Evolutionary conservation across 2,888 invertebrate genomes (phyloP).

Genomic region (Spialia ferax): DNA sequence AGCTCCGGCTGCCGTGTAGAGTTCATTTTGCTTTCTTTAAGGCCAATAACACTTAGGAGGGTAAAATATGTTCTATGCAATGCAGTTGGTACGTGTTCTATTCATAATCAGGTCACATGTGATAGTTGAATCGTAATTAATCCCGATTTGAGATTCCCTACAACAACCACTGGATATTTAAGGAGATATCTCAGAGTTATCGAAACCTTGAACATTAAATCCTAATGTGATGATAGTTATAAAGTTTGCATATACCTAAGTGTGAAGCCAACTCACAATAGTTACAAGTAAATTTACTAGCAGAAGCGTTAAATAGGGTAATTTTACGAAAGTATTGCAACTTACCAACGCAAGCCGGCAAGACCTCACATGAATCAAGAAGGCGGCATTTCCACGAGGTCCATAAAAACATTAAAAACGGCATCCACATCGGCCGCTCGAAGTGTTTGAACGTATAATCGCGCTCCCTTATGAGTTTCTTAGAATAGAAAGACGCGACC

Average conservation of each 20-base stretch:
- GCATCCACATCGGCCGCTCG: background rate
- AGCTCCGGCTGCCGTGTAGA: background rate
- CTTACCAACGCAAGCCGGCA: background rate
- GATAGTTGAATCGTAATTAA: too few relatives aligned
- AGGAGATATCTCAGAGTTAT: too few relatives aligned
- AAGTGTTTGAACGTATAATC: background rate
- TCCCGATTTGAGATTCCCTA: too few relatives aligned
- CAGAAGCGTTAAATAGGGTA: background rate
- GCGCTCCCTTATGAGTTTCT: conserved; percentile 14
- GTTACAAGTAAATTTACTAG: background rate
- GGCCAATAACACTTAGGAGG: too few relatives aligned
- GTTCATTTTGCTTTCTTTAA: background rate
- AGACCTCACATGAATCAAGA: conserved; percentile 4
- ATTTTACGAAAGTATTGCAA: background rate
- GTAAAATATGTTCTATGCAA: too few relatives aligned
- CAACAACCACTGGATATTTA: too few relatives aligned
- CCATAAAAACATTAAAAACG: conserved; percentile 1
- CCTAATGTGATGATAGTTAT: too few relatives aligned
- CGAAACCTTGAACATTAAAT: too few relatives aligned
- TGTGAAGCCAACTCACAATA: too few relatives aligned
- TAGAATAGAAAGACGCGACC: conserved; percentile 45
- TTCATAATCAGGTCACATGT: too few relatives aligned
- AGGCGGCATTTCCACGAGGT: conserved; percentile 1
- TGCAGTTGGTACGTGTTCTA: too few relatives aligned
- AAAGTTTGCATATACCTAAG: too few relatives aligned